phyloP scores from a whole-genome alignment of 92 coral and sea anemone species.

The Epizoanthus scotinus region DNA sequence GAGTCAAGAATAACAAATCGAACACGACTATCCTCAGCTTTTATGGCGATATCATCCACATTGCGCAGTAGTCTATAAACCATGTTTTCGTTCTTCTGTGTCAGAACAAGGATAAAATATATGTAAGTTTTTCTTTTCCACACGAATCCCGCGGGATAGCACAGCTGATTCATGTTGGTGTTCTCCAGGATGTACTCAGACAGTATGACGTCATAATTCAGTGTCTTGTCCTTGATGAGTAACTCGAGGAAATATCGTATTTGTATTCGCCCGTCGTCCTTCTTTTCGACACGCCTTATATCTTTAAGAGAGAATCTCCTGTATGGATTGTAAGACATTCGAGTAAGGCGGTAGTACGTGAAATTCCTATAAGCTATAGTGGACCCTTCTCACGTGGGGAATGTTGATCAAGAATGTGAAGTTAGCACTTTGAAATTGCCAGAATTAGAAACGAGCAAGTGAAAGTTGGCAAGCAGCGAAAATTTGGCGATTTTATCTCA shows the following conservation, averaged over 20 bases:
- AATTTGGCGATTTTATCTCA: too few relatives aligned
- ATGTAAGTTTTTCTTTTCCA: conserved; percentile 26
- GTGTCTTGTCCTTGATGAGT: neutral
- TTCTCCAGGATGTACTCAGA: conserved; percentile 15
- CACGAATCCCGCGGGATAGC: conserved; percentile 14
- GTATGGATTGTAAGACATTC: too few relatives aligned
- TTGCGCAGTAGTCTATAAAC: conserved; percentile 8
- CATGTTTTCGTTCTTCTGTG: conserved; percentile 12
- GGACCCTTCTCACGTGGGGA: too few relatives aligned
- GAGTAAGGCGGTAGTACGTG: too few relatives aligned
- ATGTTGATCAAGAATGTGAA: too few relatives aligned
- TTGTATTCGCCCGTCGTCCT: neutral
- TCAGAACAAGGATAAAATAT: conserved; percentile 10
- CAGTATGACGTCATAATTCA: neutral
- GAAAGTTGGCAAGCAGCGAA: too few relatives aligned
- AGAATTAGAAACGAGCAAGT: too few relatives aligned
- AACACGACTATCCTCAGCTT: conserved; percentile 1
- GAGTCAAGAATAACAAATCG: conserved; percentile 23
- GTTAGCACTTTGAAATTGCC: too few relatives aligned
- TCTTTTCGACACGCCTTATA: conserved; percentile 17
- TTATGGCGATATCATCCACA: conserved; percentile 12
- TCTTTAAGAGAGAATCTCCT: conserved; percentile 11
- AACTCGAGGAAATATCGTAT: conserved; percentile 15
- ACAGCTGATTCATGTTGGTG: neutral
- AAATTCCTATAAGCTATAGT: too few relatives aligned